phyloP scores from a whole-genome alignment of 2,888 invertebrate species.

The Amaurobius ferox region DNA sequence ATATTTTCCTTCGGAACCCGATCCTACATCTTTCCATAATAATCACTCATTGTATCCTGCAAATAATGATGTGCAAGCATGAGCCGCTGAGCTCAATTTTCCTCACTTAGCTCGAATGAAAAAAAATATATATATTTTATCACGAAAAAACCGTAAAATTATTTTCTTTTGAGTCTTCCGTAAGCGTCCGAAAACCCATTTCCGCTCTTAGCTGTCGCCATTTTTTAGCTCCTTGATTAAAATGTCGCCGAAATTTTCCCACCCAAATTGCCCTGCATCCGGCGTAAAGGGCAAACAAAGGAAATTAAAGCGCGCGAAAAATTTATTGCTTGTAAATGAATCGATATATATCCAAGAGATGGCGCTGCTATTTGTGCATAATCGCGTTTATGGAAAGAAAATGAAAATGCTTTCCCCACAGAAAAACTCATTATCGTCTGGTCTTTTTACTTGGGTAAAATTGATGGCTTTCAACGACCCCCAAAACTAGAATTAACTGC shows the following conservation, averaged over 20 bases:
- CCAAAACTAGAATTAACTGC: slow-evolving; percentile 43
- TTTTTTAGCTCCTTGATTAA: slow-evolving; percentile 67
- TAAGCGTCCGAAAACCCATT: slow-evolving; percentile 48
- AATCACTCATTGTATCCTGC: no score
- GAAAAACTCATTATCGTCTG: slow-evolving; percentile 64
- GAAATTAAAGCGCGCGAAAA: slow-evolving; percentile 69
- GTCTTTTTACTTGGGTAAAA: slow-evolving; percentile 27
- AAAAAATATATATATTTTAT: no score
- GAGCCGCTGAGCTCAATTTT: no score
- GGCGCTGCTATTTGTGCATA: slow-evolving; percentile 49
- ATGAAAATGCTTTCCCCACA: slow-evolving; percentile 3
- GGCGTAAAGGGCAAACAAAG: slow-evolving; percentile 64
- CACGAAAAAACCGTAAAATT: no score
- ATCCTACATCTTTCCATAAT: no score
- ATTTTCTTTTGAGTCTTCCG: no score
- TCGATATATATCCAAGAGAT: slow-evolving; percentile 63
- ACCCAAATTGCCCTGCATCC: slow-evolving; percentile 62
- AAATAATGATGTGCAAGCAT: no score
- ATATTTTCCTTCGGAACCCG: no score
- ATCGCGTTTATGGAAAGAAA: slow-evolving; percentile 24
- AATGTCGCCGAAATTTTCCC: slow-evolving; percentile 67
- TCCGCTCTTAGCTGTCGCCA: slow-evolving; percentile 40
- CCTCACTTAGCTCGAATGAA: no score
- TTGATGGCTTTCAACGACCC: slow-evolving; percentile 32
- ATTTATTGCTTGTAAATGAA: slow-evolving; percentile 71